Percentiles rank a stretch among this genome's conserved stretches.
Conservation (phyloP, 2,888 invertebrate species). For the Hirtodrosophila cameraria region DNA sequence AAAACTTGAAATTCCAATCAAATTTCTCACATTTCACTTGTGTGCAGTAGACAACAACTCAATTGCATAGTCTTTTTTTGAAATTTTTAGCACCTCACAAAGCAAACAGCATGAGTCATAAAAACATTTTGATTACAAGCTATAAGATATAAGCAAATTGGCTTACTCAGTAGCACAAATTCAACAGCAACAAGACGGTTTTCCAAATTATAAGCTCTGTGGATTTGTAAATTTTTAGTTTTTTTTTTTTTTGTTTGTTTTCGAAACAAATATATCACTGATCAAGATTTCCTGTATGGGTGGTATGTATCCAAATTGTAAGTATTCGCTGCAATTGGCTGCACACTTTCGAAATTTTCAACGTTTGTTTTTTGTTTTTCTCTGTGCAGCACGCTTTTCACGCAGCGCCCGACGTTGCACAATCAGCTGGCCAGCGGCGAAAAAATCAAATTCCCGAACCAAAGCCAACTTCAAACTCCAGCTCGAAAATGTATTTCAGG, state of each 20-base stretch:
- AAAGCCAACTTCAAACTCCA: not conserved
- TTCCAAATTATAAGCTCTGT: slow-evolving; percentile 5
- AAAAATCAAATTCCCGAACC: slow-evolving; percentile 20
- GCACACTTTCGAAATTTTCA: slow-evolving; percentile 61
- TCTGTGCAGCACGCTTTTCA: slow-evolving; percentile 28
- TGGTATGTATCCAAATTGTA: slow-evolving; percentile 27
- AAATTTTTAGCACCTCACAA: not conserved
- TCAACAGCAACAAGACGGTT: not conserved
- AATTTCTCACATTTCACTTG: not conserved
- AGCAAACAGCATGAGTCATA: slow-evolving; percentile 4
- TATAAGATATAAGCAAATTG: slow-evolving; percentile 2
- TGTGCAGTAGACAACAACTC: not conserved
- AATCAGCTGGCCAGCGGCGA: slow-evolving; percentile 41
- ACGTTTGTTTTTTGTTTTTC: not conserved
- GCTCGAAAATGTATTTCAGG: slow-evolving; percentile 31
- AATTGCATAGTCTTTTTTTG: not conserved
- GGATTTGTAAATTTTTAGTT: not conserved
- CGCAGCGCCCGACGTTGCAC: slow-evolving; percentile 41
- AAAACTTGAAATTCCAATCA: not conserved
- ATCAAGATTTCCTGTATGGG: slow-evolving; percentile 21
- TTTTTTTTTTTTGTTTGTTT: slow-evolving; percentile 10
- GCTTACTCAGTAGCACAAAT: slow-evolving; percentile 31
- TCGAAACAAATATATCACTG: slow-evolving; percentile 21
- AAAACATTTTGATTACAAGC: slow-evolving; percentile 2
- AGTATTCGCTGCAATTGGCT: slow-evolving; percentile 21